A percentile compares a stretch with the other conserved stretches of the same genome.
Evolutionary conservation across 2,113 vertebrate species (phyloP).

Genomic region (Lasiurus borealis): DNA sequence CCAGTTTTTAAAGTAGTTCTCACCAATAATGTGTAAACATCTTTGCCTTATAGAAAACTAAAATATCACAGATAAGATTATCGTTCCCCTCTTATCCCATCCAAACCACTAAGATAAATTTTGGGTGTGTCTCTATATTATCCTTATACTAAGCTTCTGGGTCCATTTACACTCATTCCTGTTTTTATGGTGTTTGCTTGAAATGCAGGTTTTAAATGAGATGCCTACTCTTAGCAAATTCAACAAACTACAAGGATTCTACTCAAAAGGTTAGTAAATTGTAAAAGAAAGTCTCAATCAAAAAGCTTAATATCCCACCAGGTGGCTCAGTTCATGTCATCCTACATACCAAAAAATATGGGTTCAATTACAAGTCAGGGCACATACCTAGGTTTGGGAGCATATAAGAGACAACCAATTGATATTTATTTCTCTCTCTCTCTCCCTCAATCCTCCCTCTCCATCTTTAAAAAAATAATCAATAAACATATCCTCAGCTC

Average conservation of each 20-base stretch:
- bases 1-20: background rate
- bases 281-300: background rate
- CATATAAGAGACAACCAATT: background rate
- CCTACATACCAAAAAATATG: background rate
- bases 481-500: background rate
- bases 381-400: background rate
- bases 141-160: background rate
- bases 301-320: background rate
- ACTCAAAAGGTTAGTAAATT: slow-evolving; percentile 7
- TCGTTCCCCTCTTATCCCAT: background rate
- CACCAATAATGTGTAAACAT: background rate
- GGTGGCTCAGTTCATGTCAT: background rate
- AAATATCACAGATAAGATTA: background rate
- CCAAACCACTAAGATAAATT: background rate
- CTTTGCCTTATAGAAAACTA: background rate
- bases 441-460: background rate
- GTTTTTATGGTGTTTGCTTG: background rate
- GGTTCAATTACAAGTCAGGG: background rate
- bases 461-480: background rate
- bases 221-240: background rate
- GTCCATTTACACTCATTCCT: background rate
- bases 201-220: background rate
- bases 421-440: background rate
- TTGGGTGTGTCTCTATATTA: background rate
- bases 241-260: background rate